A percentile compares a stretch with the other conserved stretches of the same genome.
phyloP scores from a whole-genome alignment of 2,113 vertebrate genomes.

The Pedetes capensis region DNA sequence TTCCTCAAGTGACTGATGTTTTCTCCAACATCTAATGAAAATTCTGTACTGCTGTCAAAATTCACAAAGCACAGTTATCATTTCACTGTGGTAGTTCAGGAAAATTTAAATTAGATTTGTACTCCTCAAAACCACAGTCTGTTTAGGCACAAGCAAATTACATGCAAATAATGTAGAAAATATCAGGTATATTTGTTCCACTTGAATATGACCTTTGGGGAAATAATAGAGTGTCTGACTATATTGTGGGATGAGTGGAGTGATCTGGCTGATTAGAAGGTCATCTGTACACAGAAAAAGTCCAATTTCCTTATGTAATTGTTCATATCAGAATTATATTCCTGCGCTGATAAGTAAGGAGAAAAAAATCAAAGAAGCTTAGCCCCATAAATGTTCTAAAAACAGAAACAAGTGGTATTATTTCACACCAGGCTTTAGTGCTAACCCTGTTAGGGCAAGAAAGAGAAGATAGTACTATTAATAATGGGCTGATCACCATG shows the following conservation, averaged over 20 bases:
- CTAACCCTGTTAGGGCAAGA: not conserved
- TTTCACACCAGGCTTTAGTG: not conserved
- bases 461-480: not conserved
- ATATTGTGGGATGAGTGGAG: not conserved
- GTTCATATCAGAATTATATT: not conserved
- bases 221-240: slow-evolving; percentile 30
- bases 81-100: slow-evolving; percentile 58
- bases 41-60: slow-evolving; percentile 65
- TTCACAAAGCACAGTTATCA: slow-evolving; percentile 60
- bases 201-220: slow-evolving; percentile 62
- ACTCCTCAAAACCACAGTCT: slow-evolving; percentile 59
- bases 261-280: not conserved
- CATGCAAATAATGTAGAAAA: slow-evolving; percentile 66
- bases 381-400: not conserved
- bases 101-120: slow-evolving; percentile 74
- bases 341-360: not conserved
- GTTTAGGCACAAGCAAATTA: slow-evolving; percentile 69
- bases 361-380: not conserved
- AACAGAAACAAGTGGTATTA: not conserved
- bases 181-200: slow-evolving; percentile 65
- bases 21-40: slow-evolving; percentile 64
- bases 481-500: too few species aligned
- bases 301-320: not conserved
- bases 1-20: slow-evolving; percentile 63
- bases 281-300: not conserved